Evolutionary conservation across 2,113 vertebrate genomes (phyloP).

Genomic region (Reinhardtius hippoglossoides): DNA sequence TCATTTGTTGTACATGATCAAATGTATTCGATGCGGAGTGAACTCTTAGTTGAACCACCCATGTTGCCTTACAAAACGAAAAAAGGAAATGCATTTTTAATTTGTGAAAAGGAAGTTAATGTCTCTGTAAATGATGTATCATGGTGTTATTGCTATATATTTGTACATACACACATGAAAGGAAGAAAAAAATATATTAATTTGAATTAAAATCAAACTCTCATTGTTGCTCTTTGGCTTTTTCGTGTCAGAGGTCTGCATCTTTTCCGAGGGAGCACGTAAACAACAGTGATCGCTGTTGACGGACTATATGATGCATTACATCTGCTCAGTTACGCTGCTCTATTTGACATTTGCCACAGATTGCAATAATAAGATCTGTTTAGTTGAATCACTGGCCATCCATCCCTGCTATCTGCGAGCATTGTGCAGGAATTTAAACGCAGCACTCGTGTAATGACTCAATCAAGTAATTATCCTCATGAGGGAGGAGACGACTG

Average conservation of each 20-base stretch:
- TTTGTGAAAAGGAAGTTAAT: constrained; percentile 44
- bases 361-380: constrained; percentile 39
- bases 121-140: constrained; percentile 52
- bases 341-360: constrained; percentile 22
- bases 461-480: constrained; percentile 15
- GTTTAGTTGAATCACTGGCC: constrained; percentile 23
- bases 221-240: constrained; percentile 11
- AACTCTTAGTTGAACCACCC: constrained; percentile 50
- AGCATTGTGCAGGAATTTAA: constrained; percentile 6
- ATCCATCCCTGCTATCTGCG: not conserved
- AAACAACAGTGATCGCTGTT: constrained; percentile 18
- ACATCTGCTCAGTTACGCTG: not conserved
- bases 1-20: constrained; percentile 27
- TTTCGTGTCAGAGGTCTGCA: not conserved
- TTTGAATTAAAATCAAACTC: constrained; percentile 62
- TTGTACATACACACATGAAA: constrained; percentile 55
- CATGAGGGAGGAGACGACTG: constrained; percentile 18
- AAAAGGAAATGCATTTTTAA: constrained; percentile 42
- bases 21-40: constrained; percentile 38
- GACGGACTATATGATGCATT: constrained; percentile 7
- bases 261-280: not conserved
- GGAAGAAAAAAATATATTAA: not conserved
- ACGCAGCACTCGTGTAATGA: constrained; percentile 22
- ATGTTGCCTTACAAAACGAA: constrained; percentile 75
- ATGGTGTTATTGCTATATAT: constrained; percentile 52